These are phyloP conservation scores for Atrichornis clamosus DNA, from an alignment of 2,113 vertebrate species.

Conservation along the genomic window DNA sequence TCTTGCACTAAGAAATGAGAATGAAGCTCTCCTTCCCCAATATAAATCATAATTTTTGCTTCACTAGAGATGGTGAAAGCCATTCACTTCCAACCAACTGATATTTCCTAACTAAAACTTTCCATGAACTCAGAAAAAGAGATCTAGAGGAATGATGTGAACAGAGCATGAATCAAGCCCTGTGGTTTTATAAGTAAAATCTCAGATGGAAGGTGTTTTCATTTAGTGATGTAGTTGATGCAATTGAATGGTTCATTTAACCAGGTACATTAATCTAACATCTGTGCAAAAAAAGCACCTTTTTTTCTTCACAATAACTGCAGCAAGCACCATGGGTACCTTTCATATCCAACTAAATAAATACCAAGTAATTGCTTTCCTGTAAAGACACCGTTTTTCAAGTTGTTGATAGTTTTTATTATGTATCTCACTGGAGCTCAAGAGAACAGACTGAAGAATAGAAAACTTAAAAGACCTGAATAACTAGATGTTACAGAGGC, in stretches of 20 bases:
- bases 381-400: neutral
- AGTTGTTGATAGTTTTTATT: neutral
- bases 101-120: neutral
- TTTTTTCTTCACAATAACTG: neutral
- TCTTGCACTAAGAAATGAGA: neutral
- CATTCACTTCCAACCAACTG: neutral
- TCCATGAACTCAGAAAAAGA: neutral
- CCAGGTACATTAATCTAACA: neutral
- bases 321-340: neutral
- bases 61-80: neutral
- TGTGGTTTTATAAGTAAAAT: neutral
- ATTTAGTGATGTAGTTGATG: neutral
- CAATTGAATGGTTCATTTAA: neutral
- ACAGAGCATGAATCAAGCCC: neutral
- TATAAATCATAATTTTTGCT: neutral
- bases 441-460: neutral
- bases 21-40: neutral
- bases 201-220: neutral
- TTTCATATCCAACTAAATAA: neutral
- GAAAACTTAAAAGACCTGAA: neutral
- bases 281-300: fast-evolving
- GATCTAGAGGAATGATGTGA: neutral
- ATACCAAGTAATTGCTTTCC: neutral
- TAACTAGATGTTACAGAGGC: neutral
- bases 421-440: neutral